A percentile compares a stretch with the other conserved stretches of the same genome.
phyloP scores from a whole-genome alignment of 1,140 invertebrate species.

The Saxidomus purpurata region DNA sequence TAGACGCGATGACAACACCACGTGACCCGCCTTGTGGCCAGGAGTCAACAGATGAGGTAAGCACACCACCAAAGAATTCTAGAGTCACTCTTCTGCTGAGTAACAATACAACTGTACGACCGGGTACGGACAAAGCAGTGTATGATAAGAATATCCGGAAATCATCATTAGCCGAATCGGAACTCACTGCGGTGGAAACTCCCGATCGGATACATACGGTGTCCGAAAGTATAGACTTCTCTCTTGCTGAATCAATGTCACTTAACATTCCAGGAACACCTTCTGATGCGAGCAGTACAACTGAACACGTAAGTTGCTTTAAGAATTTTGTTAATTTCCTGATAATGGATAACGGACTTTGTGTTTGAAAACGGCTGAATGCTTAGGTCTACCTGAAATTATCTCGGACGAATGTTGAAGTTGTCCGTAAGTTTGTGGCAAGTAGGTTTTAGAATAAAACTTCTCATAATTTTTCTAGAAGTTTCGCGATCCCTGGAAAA shows the following conservation, averaged over 20 bases:
- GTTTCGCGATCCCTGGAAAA: too few species aligned
- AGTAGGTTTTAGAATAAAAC: too few species aligned
- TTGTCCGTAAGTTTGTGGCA: neutral
- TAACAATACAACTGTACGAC: neutral
- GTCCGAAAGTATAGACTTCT: slow-evolving; percentile 68
- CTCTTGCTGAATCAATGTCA: slow-evolving; percentile 55
- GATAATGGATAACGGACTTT: neutral
- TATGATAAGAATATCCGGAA: neutral
- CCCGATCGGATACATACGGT: slow-evolving; percentile 68
- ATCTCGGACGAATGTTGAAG: too few species aligned
- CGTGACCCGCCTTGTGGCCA: slow-evolving; percentile 67
- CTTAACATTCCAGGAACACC: slow-evolving; percentile 69
- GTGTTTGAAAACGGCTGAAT: neutral
- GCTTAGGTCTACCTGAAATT: neutral
- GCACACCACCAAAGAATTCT: slow-evolving; percentile 4
- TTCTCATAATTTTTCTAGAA: too few species aligned
- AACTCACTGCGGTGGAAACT: slow-evolving; percentile 21
- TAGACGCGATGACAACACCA: slow-evolving; percentile 65
- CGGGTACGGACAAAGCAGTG: neutral
- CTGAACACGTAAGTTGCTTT: slow-evolving; percentile 25
- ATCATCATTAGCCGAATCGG: neutral
- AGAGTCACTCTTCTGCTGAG: slow-evolving; percentile 22
- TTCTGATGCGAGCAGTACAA: slow-evolving; percentile 21
- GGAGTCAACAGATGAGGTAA: slow-evolving; percentile 11
- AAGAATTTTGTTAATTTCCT: neutral